These are phyloP conservation scores for Coptodon rendalli DNA, from an alignment of 2,113 vertebrate genomes.

Conservation along the genomic window DNA sequence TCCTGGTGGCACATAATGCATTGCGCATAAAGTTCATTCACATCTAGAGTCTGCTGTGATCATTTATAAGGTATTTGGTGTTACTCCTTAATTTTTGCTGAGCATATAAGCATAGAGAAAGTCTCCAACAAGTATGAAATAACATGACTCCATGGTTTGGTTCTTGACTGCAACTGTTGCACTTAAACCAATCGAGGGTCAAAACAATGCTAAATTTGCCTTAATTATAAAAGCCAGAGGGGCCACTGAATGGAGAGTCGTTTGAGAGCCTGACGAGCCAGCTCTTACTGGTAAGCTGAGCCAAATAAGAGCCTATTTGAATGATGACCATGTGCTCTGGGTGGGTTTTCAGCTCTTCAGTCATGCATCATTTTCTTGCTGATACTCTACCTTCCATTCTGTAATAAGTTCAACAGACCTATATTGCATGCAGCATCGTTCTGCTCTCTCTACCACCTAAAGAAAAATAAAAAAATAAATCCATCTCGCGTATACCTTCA, in stretches of 20 bases:
- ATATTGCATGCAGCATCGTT: neutral
- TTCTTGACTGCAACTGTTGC: neutral
- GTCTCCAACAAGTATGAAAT: neutral
- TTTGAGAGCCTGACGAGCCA: neutral
- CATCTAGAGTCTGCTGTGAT: neutral
- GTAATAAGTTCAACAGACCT: conserved; percentile 16
- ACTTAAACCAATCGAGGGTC: neutral
- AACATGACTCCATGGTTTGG: neutral
- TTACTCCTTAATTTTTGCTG: neutral
- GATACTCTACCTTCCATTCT: neutral
- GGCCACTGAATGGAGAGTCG: neutral
- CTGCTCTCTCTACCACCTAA: conserved; percentile 6
- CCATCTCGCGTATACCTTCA: conserved; percentile 51
- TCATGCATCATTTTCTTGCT: conserved; percentile 9
- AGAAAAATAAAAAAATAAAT: neutral
- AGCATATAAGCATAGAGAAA: neutral
- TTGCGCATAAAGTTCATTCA: neutral
- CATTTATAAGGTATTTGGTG: neutral
- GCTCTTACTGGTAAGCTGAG: neutral
- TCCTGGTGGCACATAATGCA: neutral
- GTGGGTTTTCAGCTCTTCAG: conserved; percentile 20
- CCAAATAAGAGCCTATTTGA: neutral
- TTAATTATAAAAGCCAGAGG: neutral
- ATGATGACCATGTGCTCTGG: conserved; percentile 9
- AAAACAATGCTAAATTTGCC: neutral